These are phyloP conservation scores for Heterodera schachtii DNA, from an alignment of 1,140 invertebrate species.

Conservation along the genomic window DNA sequence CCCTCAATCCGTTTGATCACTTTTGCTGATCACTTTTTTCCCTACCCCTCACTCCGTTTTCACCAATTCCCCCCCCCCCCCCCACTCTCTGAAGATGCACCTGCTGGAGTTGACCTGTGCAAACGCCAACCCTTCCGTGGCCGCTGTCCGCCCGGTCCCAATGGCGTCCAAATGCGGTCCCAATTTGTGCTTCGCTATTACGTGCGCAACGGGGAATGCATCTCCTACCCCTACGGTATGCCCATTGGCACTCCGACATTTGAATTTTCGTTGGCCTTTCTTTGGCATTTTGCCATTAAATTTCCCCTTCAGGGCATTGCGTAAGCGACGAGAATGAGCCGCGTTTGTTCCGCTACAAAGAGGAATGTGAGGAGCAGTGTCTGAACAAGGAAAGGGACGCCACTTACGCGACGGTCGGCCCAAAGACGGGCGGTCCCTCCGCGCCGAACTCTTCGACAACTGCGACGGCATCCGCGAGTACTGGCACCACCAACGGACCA, in stretches of 20 bases:
- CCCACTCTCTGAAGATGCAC: slow-evolving; percentile 2
- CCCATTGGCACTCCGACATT: too few species aligned
- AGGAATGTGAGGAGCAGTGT: slow-evolving; percentile 65
- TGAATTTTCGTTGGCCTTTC: too few species aligned
- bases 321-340: slow-evolving; percentile 61
- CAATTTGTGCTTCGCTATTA: slow-evolving; percentile 65
- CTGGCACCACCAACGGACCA: neutral
- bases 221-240: slow-evolving; percentile 63
- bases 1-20: neutral
- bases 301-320: slow-evolving; percentile 54
- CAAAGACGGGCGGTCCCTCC: slow-evolving; percentile 2
- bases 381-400: slow-evolving; percentile 19
- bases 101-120: slow-evolving; percentile 57
- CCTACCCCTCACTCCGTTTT: neutral
- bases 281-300: slow-evolving; percentile 1
- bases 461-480: slow-evolving; percentile 18
- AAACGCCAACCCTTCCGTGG: slow-evolving; percentile 64
- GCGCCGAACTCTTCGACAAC: slow-evolving; percentile 36
- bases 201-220: slow-evolving; percentile 62
- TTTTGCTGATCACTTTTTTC: too few species aligned
- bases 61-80: too few species aligned
- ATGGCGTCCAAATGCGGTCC: slow-evolving; percentile 53
- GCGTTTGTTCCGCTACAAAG: slow-evolving; percentile 64
- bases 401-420: slow-evolving; percentile 20
- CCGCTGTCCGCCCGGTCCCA: slow-evolving; percentile 54